A percentile compares a stretch with the other conserved stretches of the same genome.
These are phyloP conservation scores for Zophobas atratus DNA, from an alignment of 1,140 invertebrate genomes.

Conservation along the genomic window DNA sequence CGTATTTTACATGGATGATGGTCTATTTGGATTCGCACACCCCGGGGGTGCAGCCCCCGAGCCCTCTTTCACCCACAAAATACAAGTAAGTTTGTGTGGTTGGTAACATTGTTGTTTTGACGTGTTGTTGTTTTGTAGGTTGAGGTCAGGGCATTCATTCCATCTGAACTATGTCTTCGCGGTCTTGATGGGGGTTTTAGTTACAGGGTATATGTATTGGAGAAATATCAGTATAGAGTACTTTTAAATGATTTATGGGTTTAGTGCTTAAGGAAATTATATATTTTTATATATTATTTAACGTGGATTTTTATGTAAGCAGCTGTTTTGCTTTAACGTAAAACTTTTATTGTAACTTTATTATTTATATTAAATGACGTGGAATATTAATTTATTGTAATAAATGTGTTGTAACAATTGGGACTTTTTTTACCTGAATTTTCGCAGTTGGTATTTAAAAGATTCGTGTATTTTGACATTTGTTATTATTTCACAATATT, in stretches of 20 bases:
- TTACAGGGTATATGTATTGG: slow-evolving; percentile 62
- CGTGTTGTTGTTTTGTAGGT: slow-evolving; percentile 58
- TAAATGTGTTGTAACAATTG: not conserved
- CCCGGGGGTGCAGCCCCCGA: slow-evolving; percentile 69
- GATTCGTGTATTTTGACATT: too few species aligned
- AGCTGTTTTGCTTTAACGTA: not conserved
- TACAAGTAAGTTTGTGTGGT: slow-evolving; percentile 59
- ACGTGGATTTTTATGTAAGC: not conserved
- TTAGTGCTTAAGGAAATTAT: not conserved
- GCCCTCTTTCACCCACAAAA: slow-evolving; percentile 68
- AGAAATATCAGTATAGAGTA: slow-evolving; percentile 48
- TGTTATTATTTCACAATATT: not conserved
- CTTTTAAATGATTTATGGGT: not conserved
- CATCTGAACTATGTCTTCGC: slow-evolving; percentile 66
- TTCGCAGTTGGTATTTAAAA: too few species aligned
- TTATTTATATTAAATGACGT: not conserved
- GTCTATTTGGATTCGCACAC: slow-evolving; percentile 71
- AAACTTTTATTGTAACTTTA: not conserved
- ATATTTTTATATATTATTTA: not conserved
- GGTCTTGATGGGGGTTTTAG: slow-evolving; percentile 61
- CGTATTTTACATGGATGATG: slow-evolving; percentile 68
- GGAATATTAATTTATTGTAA: not conserved
- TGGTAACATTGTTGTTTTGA: not conserved
- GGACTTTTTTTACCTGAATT: not conserved
- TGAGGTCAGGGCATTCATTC: slow-evolving; percentile 63